Evolutionary conservation across 2,888 invertebrate genomes (phyloP).

Genomic region (Petrophora chlorosata): DNA sequence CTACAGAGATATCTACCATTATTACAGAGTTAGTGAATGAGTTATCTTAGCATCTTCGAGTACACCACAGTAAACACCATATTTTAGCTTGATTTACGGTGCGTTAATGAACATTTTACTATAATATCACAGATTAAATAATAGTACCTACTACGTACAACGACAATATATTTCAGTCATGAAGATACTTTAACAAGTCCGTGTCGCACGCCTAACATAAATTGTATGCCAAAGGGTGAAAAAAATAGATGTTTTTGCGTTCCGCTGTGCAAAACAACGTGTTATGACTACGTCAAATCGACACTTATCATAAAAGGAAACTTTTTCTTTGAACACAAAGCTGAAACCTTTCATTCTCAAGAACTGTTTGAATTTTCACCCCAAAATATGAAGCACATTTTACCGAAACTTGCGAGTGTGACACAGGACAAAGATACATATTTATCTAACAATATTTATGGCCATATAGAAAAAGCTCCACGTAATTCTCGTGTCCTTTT

Average conservation of each 20-base stretch:
- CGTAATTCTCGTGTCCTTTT: conserved; percentile 65
- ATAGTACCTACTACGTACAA: too few relatives aligned
- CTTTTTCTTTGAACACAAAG: conserved; percentile 50
- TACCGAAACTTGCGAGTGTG: conserved; percentile 57
- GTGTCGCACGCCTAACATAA: conserved; percentile 9
- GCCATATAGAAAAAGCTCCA: conserved; percentile 62
- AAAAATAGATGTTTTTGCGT: conserved; percentile 31
- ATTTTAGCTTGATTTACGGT: too few relatives aligned
- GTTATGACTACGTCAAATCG: conserved; percentile 52
- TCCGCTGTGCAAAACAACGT: conserved; percentile 43
- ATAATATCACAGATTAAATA: too few relatives aligned
- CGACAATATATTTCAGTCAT: too few relatives aligned
- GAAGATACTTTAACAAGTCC: background rate
- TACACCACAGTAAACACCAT: too few relatives aligned
- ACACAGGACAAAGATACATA: conserved; percentile 78
- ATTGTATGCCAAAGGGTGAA: conserved; percentile 25
- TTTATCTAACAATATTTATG: conserved; percentile 81
- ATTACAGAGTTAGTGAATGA: conserved; percentile 1
- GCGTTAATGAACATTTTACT: background rate
- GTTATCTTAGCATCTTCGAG: conserved; percentile 4
- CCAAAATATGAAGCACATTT: conserved; percentile 47
- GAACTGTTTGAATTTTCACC: conserved; percentile 68
- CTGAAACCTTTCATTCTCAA: conserved; percentile 44
- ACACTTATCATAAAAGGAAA: conserved; percentile 51
- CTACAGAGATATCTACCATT: conserved; percentile 24